Percentiles rank a stretch among this genome's conserved stretches.
Conservation (phyloP, 2,113 vertebrate species). For the Silurus glanis region DNA sequence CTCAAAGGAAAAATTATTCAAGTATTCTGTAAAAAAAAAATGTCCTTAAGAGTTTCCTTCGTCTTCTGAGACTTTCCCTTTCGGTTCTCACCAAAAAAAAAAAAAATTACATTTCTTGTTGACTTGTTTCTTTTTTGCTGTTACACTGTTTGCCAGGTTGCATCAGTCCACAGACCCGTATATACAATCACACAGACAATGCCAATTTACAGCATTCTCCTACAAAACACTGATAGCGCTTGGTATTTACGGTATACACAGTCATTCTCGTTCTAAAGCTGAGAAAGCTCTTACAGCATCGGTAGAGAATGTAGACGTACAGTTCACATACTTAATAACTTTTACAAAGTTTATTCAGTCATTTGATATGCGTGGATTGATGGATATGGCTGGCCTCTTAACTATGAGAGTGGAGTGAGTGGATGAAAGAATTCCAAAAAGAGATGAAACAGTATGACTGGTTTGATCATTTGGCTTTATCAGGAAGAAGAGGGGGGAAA, state of each 20-base stretch:
- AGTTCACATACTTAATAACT: not conserved
- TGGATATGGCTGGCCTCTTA: not conserved
- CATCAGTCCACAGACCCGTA: not conserved
- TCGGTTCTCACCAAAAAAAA: not conserved
- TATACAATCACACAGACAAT: constrained; percentile 59
- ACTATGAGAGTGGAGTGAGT: constrained; percentile 10
- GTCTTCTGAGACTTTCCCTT: too few relatives aligned
- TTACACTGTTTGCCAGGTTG: constrained; percentile 22
- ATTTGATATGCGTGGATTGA: constrained; percentile 14
- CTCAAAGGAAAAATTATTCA: not conserved
- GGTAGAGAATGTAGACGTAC: not conserved
- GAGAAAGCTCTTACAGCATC: constrained; percentile 3
- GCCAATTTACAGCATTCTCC: constrained; percentile 64
- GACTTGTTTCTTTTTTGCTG: not conserved
- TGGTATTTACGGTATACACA: constrained; percentile 59
- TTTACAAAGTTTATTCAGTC: constrained; percentile 7
- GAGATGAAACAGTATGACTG: not conserved
- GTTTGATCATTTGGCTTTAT: constrained; percentile 21
- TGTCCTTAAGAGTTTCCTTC: too few relatives aligned
- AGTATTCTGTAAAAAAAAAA: not conserved
- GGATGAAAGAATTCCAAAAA: constrained; percentile 3
- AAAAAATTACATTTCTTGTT: not conserved
- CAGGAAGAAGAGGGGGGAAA: not conserved
- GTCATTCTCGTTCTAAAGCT: constrained; percentile 4
- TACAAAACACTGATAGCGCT: constrained; percentile 59